Percentiles rank a stretch among this genome's conserved stretches.
These are phyloP conservation scores for Microtus pennsylvanicus DNA, from an alignment of 2,113 vertebrate species.

Conservation along the genomic window DNA sequence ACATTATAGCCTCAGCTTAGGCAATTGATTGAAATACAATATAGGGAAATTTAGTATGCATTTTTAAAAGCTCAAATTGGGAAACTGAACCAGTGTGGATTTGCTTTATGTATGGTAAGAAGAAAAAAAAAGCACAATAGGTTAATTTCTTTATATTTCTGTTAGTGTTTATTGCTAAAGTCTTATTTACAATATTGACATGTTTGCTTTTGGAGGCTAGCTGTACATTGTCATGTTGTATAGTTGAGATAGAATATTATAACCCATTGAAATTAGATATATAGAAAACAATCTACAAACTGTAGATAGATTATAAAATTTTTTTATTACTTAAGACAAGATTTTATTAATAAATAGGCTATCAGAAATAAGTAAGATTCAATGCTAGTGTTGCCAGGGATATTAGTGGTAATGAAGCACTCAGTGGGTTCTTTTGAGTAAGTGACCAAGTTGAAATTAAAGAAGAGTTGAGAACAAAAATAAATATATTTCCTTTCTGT, in stretches of 20 bases:
- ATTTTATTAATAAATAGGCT: constrained; percentile 59
- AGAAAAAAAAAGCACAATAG: constrained; percentile 45
- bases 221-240: constrained; percentile 55
- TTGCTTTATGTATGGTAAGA: constrained; percentile 55
- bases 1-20: constrained; percentile 78
- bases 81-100: constrained; percentile 67
- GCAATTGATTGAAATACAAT: constrained; percentile 87
- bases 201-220: constrained; percentile 53
- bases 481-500: constrained; percentile 56
- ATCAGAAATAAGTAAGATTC: constrained; percentile 39
- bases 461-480: constrained; percentile 19
- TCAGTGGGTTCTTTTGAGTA: constrained; percentile 10
- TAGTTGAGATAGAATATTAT: constrained; percentile 25
- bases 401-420: not conserved
- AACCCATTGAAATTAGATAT: constrained; percentile 59
- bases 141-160: constrained; percentile 66
- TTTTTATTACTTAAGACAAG: constrained; percentile 51
- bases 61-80: constrained; percentile 78
- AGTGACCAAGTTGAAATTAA: constrained; percentile 22
- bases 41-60: constrained; percentile 78
- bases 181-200: constrained; percentile 55
- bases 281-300: constrained; percentile 56
- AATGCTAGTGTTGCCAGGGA: not conserved
- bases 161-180: constrained; percentile 48
- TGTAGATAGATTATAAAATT: constrained; percentile 23